A percentile compares a stretch with the other conserved stretches of the same genome.
Evolutionary conservation across 2,797 vertebrate genomes (phyloP).

Genomic region (Eutrigla gurnardus): DNA sequence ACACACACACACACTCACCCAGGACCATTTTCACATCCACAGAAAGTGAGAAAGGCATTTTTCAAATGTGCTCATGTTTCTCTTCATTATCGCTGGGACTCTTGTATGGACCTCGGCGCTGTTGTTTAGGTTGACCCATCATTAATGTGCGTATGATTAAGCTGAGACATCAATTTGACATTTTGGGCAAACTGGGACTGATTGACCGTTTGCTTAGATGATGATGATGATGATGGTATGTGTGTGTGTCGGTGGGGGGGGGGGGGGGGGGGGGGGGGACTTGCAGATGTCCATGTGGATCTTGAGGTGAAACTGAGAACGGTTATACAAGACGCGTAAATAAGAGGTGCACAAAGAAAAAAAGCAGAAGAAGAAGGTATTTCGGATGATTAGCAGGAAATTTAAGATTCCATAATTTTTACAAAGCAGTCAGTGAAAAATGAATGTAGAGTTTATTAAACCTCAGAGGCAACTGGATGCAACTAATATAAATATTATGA

Average conservation of each 20-base stretch:
- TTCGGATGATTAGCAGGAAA: conserved; percentile 60
- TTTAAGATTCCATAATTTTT: conserved; percentile 34
- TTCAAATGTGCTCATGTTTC: conserved; percentile 43
- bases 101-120: conserved; percentile 37
- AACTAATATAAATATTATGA: conserved; percentile 29
- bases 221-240: conserved; percentile 34
- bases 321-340: conserved; percentile 56
- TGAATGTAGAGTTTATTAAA: conserved; percentile 13
- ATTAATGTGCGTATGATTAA: conserved; percentile 81
- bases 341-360: not conserved
- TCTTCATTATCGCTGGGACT: conserved; percentile 21
- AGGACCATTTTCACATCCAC: conserved; percentile 27
- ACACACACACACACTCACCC: conserved; percentile 28
- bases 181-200: conserved; percentile 65
- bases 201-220: conserved; percentile 66
- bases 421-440: conserved; percentile 6
- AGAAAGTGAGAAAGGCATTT: conserved; percentile 41
- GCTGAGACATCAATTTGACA: conserved; percentile 70
- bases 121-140: conserved; percentile 73
- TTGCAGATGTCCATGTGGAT: conserved; percentile 67
- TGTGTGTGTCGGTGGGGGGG: conserved; percentile 33
- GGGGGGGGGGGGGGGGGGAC: conserved; percentile 25
- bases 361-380: conserved; percentile 18
- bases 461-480: conserved; percentile 3
- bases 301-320: conserved; percentile 64